A percentile compares a stretch with the other conserved stretches of the same genome.
phyloP scores from a whole-genome alignment of 2,888 invertebrate genomes.

The Beris morrisii region DNA sequence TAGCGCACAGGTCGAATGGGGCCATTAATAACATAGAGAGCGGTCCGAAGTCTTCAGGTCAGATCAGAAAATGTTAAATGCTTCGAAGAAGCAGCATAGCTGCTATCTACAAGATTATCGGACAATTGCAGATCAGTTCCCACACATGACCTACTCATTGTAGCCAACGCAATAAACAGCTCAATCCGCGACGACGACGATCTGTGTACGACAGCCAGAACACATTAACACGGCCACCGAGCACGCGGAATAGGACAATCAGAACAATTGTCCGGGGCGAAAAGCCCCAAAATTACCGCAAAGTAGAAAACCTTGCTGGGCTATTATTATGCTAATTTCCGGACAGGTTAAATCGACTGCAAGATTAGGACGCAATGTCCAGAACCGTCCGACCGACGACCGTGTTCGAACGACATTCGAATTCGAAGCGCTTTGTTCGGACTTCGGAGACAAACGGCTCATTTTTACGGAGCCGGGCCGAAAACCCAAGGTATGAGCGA shows the following conservation, averaged over 20 bases:
- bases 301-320: constrained; percentile 27
- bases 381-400: constrained; percentile 14
- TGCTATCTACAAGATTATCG: constrained; percentile 15
- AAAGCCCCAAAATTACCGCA: constrained; percentile 33
- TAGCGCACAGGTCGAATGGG: constrained; percentile 10
- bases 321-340: constrained; percentile 38
- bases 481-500: not conserved
- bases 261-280: constrained; percentile 12
- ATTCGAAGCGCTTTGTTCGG: constrained; percentile 12
- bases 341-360: constrained; percentile 23
- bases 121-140: constrained; percentile 33
- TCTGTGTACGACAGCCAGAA: not conserved
- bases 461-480: not conserved
- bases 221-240: constrained; percentile 11
- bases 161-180: not conserved
- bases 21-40: constrained; percentile 30
- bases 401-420: constrained; percentile 15
- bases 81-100: not conserved
- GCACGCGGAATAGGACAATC: constrained; percentile 25
- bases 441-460: not conserved
- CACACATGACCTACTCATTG: constrained; percentile 12
- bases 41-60: constrained; percentile 25
- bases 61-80: constrained; percentile 25
- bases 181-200: not conserved
- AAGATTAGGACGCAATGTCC: constrained; percentile 21